phyloP scores from a whole-genome alignment of 2,888 invertebrate genomes.

The Hirtodrosophila confusa region DNA sequence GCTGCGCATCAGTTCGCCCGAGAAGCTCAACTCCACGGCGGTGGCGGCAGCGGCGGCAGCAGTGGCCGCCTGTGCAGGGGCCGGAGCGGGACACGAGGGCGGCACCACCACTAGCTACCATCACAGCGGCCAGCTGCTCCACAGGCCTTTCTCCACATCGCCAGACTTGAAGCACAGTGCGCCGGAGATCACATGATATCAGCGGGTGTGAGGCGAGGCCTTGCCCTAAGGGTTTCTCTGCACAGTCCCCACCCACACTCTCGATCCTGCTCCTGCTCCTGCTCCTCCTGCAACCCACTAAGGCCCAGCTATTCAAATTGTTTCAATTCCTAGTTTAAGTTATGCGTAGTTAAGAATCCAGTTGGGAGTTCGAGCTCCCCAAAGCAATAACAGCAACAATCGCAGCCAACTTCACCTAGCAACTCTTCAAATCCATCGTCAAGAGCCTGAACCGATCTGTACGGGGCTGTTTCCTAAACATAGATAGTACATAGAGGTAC shows the following conservation, averaged over 20 bases:
- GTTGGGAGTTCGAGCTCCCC: slow-evolving; percentile 19
- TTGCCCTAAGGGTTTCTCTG: slow-evolving; percentile 46
- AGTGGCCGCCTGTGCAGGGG: slow-evolving; percentile 41
- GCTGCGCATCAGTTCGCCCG: slow-evolving; percentile 84
- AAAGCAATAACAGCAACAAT: slow-evolving; percentile 41
- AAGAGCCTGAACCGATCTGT: slow-evolving; percentile 7
- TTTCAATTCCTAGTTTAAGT: slow-evolving; percentile 74
- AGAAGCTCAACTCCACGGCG: slow-evolving; percentile 83
- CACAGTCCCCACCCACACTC: slow-evolving; percentile 7
- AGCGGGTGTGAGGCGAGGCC: slow-evolving; percentile 56
- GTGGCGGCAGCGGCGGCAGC: slow-evolving; percentile 64
- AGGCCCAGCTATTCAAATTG: slow-evolving; percentile 74
- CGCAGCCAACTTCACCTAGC: slow-evolving; percentile 14
- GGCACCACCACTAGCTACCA: slow-evolving; percentile 74
- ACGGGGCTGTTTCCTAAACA: slow-evolving; percentile 29
- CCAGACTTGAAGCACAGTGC: slow-evolving; percentile 82
- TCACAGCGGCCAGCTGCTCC: slow-evolving; percentile 78
- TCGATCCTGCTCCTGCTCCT: slow-evolving; percentile 2
- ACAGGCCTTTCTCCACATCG: slow-evolving; percentile 84
- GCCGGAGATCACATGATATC: slow-evolving; percentile 83
- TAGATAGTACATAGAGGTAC: slow-evolving; percentile 4
- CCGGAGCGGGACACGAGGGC: slow-evolving; percentile 16
- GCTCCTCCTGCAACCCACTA: slow-evolving; percentile 42
- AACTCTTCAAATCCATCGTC: slow-evolving; percentile 1
- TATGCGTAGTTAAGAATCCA: slow-evolving; percentile 54